These are phyloP conservation scores for Loxodonta africana DNA, from an alignment of 2,113 vertebrate genomes.

Conservation along the genomic window DNA sequence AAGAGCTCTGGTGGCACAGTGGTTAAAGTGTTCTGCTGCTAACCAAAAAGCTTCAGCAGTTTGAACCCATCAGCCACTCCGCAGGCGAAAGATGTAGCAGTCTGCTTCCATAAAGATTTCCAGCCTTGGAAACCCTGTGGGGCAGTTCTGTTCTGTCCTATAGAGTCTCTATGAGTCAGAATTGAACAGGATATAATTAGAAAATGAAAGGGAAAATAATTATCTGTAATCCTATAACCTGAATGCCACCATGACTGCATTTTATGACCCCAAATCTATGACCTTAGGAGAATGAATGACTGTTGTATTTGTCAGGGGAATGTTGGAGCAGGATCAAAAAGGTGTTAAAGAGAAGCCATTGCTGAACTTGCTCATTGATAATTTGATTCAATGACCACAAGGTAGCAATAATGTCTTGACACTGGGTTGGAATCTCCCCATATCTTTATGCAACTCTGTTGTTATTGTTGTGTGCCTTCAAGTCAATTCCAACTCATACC, in stretches of 20 bases:
- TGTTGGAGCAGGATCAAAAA: neutral
- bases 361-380: neutral
- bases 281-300: neutral
- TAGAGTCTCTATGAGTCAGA: neutral
- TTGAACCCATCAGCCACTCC: neutral
- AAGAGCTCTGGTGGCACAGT: neutral
- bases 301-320: neutral
- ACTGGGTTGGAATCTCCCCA: neutral
- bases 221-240: neutral
- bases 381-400: neutral
- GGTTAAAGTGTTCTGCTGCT: neutral
- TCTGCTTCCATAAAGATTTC: neutral
- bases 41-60: neutral
- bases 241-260: neutral
- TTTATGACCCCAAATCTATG: neutral
- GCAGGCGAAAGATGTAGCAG: neutral
- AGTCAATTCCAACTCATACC: neutral
- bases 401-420: neutral
- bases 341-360: neutral
- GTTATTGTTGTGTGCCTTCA: neutral
- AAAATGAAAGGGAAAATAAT: constrained; percentile 62
- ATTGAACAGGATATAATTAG: constrained; percentile 16
- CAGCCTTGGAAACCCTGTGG: neutral
- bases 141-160: neutral
- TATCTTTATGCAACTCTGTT: neutral